Conservation (phyloP, 2,888 invertebrate genomes). For the Ophioninae sp. region DNA sequence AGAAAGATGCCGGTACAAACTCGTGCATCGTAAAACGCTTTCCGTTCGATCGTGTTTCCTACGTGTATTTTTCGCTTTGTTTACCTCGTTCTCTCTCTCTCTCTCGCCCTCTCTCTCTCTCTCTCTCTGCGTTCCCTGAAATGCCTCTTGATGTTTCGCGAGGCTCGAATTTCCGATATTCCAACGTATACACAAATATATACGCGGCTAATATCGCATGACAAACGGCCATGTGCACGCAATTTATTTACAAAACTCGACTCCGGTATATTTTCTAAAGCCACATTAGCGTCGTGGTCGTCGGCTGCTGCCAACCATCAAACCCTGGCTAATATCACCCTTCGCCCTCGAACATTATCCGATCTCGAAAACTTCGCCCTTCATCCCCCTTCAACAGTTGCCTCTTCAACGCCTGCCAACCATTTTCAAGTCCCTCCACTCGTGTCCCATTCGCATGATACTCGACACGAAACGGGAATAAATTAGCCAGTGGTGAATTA, state of each 20-base stretch:
- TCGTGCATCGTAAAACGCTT: slow-evolving; percentile 61
- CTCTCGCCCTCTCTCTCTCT: slow-evolving; percentile 61
- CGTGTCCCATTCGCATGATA: slow-evolving; percentile 37
- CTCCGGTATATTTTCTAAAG: slow-evolving; percentile 51
- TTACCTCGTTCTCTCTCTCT: slow-evolving; percentile 16
- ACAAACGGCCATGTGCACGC: slow-evolving; percentile 67
- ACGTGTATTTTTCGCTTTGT: slow-evolving; percentile 61
- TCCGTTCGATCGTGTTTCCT: slow-evolving; percentile 66
- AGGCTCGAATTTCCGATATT: slow-evolving; percentile 46
- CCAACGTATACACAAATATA: not conserved
- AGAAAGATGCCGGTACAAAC: slow-evolving; percentile 47
- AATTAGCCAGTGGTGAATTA: slow-evolving; percentile 49
- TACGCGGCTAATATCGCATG: slow-evolving; percentile 62
- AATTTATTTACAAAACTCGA: slow-evolving; percentile 62
- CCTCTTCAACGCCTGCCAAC: slow-evolving; percentile 46
- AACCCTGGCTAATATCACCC: slow-evolving; percentile 21
- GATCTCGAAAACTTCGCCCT: not conserved
- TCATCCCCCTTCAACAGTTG: slow-evolving; percentile 32
- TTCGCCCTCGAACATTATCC: slow-evolving; percentile 43
- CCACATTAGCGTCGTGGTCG: slow-evolving; percentile 22
- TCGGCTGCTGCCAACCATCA: slow-evolving; percentile 34
- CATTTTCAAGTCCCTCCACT: slow-evolving; percentile 10
- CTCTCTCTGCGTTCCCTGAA: slow-evolving; percentile 44
- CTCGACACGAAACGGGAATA: slow-evolving; percentile 54
- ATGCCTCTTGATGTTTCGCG: slow-evolving; percentile 48